A percentile compares a stretch with the other conserved stretches of the same genome.
phyloP scores from a whole-genome alignment of 2,888 invertebrate species.

The Meghimatium bilineatum region DNA sequence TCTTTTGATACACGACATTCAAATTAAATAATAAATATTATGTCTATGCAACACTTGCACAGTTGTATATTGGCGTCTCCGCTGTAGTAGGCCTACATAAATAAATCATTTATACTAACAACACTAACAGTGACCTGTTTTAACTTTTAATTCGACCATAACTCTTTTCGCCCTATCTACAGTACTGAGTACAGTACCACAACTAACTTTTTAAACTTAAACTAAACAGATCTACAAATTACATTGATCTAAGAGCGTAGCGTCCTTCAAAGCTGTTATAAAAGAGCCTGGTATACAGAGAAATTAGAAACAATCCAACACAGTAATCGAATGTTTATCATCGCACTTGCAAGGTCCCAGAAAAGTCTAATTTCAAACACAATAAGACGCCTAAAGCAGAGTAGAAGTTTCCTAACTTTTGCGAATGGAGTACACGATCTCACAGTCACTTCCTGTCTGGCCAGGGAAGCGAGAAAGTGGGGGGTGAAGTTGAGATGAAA shows the following conservation, averaged over 20 bases:
- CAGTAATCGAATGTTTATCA: conserved; percentile 1
- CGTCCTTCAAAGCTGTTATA: neutral
- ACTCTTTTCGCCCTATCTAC: too few species aligned
- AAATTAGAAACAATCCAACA: conserved; percentile 14
- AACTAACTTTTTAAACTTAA: too few species aligned
- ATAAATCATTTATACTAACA: too few species aligned
- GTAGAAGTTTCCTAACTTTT: conserved; percentile 20
- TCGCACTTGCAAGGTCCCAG: neutral
- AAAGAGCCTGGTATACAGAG: neutral
- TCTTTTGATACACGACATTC: too few species aligned
- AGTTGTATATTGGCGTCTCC: too few species aligned
- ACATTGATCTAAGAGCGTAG: neutral
- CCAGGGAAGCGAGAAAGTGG: conserved; percentile 10
- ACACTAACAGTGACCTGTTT: too few species aligned
- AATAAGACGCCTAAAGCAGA: neutral
- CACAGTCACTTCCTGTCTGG: conserved; percentile 21
- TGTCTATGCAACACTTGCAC: too few species aligned
- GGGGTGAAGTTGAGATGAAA: neutral
- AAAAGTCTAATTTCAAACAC: neutral
- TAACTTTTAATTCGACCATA: too few species aligned
- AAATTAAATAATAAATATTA: too few species aligned
- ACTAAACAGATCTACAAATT: neutral
- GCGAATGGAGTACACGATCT: neutral
- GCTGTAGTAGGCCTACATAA: too few species aligned
- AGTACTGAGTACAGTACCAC: too few species aligned